Percentiles rank a stretch among this genome's conserved stretches.
Evolutionary conservation across 2,113 vertebrate genomes (phyloP).

Genomic region (Rhabdomys dilectus): DNA sequence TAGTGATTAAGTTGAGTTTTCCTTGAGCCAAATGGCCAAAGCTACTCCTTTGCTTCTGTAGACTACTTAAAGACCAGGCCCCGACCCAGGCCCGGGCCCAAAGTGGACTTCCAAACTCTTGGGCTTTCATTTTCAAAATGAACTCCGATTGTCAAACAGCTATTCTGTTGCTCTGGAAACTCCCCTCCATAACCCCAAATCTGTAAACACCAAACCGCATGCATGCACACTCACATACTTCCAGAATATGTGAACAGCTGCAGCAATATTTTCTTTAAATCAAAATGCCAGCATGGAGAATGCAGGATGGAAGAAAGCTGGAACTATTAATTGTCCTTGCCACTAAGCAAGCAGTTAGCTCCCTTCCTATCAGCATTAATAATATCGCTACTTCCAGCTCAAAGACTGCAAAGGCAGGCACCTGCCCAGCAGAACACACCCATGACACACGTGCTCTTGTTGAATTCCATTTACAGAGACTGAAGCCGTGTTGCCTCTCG

Average conservation of each 20-base stretch:
- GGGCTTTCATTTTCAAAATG: constrained; percentile 80
- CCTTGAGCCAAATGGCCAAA: background rate
- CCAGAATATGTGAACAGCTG: constrained; percentile 73
- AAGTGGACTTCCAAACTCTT: constrained; percentile 42
- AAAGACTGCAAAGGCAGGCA: background rate
- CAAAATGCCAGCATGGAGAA: constrained; percentile 60
- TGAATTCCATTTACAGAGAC: constrained; percentile 57
- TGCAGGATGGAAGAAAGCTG: constrained; percentile 42
- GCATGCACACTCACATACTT: constrained; percentile 49
- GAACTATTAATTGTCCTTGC: constrained; percentile 52
- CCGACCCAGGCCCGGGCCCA: background rate
- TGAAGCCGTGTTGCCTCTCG: background rate
- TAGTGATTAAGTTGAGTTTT: constrained; percentile 33
- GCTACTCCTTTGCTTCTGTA: background rate
- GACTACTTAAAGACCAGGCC: background rate
- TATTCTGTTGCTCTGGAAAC: constrained; percentile 79
- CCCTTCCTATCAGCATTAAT: constrained; percentile 53
- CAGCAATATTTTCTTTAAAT: constrained; percentile 64
- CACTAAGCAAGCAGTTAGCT: constrained; percentile 40
- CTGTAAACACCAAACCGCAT: constrained; percentile 81
- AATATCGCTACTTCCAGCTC: constrained; percentile 62
- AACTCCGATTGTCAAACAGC: constrained; percentile 73
- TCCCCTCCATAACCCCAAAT: constrained; percentile 70
- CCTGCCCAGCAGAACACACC: background rate
- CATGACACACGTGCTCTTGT: background rate